Conservation (phyloP, 23 tunicate genomes). For the Ascidia mentula region DNA sequence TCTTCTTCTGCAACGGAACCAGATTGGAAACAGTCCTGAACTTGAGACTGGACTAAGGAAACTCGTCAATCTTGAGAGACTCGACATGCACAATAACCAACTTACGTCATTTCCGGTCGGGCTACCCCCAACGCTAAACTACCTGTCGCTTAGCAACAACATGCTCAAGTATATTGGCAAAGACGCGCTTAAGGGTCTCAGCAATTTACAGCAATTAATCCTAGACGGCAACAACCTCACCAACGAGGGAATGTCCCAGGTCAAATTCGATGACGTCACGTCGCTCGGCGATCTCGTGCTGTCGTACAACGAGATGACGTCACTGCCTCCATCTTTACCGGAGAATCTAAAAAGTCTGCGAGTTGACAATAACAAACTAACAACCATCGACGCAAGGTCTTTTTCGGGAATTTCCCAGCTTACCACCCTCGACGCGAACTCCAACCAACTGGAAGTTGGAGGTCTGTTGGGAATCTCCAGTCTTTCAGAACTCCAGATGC, state of each 20-base stretch:
- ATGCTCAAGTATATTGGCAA: conserved; percentile 51
- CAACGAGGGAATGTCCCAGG: conserved; percentile 19
- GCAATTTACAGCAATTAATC: conserved; percentile 27
- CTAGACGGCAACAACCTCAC: conserved; percentile 63
- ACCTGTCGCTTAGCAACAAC: conserved; percentile 36
- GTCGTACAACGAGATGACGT: conserved; percentile 31
- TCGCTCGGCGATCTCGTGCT: conserved; percentile 25
- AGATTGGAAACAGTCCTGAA: conserved; percentile 38
- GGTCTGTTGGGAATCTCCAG: conserved; percentile 1
- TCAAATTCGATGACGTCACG: conserved; percentile 17
- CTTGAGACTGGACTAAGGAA: conserved; percentile 23
- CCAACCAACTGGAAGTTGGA: conserved; percentile 21
- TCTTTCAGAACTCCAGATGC: conserved; percentile 5
- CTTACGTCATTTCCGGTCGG: conserved; percentile 57
- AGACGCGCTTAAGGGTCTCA: conserved; percentile 20
- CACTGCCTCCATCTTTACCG: conserved; percentile 41
- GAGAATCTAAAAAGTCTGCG: conserved; percentile 23
- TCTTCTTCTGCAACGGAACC: conserved; percentile 54
- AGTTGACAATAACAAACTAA: conserved; percentile 28
- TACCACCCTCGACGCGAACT: conserved; percentile 28
- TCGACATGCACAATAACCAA: conserved; percentile 35
- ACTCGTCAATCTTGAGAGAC: conserved; percentile 23
- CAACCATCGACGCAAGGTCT: neutral
- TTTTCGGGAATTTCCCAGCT: conserved; percentile 17
- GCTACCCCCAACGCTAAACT: conserved; percentile 28